phyloP scores from a whole-genome alignment of 2,888 invertebrate genomes.

The Coleophora flavipennella region DNA sequence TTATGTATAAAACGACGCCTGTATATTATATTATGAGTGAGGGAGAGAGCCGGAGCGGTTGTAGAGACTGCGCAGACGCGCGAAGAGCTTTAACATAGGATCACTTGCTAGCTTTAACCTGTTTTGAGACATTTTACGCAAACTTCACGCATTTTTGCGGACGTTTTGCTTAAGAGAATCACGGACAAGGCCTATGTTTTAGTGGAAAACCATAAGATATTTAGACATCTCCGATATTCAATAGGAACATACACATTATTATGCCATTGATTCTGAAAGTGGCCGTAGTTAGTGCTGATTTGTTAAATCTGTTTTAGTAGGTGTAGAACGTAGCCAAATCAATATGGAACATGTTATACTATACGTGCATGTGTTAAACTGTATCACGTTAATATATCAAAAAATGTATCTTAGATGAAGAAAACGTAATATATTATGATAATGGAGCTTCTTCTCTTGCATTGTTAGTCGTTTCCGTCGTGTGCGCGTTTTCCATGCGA shows the following conservation, averaged over 20 bases:
- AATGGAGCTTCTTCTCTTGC: conserved; percentile 47
- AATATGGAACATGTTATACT: conserved; percentile 48
- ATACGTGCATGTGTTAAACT: conserved; percentile 49
- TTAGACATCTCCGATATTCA: conserved; percentile 40
- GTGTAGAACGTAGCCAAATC: conserved; percentile 52
- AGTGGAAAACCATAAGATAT: conserved; percentile 43
- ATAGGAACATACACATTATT: conserved; percentile 42
- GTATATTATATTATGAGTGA: not conserved
- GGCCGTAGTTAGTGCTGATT: conserved; percentile 56
- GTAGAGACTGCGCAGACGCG: not conserved
- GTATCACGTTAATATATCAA: conserved; percentile 49
- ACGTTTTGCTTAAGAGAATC: conserved; percentile 11
- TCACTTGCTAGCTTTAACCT: conserved; percentile 34
- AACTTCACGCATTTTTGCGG: conserved; percentile 21
- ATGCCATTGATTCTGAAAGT: conserved; percentile 34
- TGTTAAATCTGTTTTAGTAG: conserved; percentile 55
- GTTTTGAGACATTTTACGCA: conserved; percentile 42
- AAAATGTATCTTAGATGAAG: conserved; percentile 57
- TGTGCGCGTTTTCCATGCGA: too few relatives aligned
- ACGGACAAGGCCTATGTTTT: conserved; percentile 46
- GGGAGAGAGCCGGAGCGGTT: not conserved
- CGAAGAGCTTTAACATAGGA: conserved; percentile 49
- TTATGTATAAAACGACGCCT: not conserved
- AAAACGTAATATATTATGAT: conserved; percentile 31
- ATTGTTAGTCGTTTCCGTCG: conserved; percentile 42